phyloP scores from a whole-genome alignment of 2,113 vertebrate genomes.

The Propithecus coquereli region DNA sequence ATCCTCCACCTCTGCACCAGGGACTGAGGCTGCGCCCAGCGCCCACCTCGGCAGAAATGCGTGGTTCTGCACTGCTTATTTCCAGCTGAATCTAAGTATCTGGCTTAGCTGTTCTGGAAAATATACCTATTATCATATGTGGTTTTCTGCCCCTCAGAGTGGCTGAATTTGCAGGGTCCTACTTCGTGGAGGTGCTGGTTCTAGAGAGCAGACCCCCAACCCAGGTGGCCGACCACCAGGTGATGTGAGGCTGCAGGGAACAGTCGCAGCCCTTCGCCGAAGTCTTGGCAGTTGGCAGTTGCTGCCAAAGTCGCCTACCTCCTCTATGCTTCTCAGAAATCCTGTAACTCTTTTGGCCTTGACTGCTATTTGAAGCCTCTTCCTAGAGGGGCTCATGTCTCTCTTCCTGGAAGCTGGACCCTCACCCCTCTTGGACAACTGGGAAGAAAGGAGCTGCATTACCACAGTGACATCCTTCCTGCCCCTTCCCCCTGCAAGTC shows the following conservation, averaged over 20 bases:
- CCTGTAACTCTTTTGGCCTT: neutral
- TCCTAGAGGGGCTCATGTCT: neutral
- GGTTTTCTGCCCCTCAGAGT: neutral
- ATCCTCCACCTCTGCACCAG: neutral
- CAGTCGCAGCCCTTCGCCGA: neutral
- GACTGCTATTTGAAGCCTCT: neutral
- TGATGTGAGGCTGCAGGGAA: neutral
- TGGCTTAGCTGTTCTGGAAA: neutral
- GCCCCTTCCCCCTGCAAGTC: neutral
- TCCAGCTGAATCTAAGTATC: neutral
- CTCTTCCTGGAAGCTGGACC: neutral
- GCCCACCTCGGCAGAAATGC: neutral
- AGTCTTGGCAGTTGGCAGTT: neutral
- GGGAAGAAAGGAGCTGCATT: neutral
- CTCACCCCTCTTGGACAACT: neutral
- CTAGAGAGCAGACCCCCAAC: neutral
- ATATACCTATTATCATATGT: neutral
- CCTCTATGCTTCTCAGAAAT: neutral
- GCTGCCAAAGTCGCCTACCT: neutral
- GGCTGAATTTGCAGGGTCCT: neutral
- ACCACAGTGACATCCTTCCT: neutral
- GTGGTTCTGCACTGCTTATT: neutral
- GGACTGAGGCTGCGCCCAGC: no score
- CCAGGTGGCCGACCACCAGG: neutral
- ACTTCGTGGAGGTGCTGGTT: neutral